Evolutionary conservation across 2,888 invertebrate species (phyloP).

Genomic region (Gastrophysa polygoni): DNA sequence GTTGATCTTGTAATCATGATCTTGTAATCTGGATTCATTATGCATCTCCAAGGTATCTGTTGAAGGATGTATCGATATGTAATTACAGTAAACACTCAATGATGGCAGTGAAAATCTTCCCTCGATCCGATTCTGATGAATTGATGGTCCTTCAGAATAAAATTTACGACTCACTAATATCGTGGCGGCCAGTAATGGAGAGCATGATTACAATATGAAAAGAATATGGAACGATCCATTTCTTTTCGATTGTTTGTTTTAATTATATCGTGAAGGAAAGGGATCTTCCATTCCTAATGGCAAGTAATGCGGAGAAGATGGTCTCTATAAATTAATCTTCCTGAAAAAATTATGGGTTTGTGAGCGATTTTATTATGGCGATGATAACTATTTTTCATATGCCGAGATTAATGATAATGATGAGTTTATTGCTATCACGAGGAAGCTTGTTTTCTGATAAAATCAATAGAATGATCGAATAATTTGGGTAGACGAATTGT

Average conservation of each 20-base stretch:
- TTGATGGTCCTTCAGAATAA: conserved; percentile 23
- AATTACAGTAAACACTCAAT: too few relatives aligned
- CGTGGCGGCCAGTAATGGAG: conserved; percentile 40
- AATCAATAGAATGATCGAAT: too few relatives aligned
- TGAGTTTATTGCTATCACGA: background rate
- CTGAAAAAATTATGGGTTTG: background rate
- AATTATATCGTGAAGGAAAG: conserved; percentile 48
- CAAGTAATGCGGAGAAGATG: conserved; percentile 28
- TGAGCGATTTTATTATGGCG: background rate
- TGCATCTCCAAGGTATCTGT: too few relatives aligned
- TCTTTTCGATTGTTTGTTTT: conserved; percentile 40
- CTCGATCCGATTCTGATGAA: too few relatives aligned
- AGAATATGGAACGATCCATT: conserved; percentile 46
- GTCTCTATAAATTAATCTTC: conserved; percentile 30
- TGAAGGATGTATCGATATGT: too few relatives aligned
- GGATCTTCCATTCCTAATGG: conserved; percentile 42
- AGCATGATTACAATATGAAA: conserved; percentile 54
- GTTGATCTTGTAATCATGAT: too few relatives aligned
- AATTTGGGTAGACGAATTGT: too few relatives aligned
- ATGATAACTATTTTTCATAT: background rate
- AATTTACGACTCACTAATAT: conserved; percentile 31
- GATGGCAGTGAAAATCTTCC: too few relatives aligned
- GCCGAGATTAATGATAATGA: background rate
- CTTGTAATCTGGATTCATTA: too few relatives aligned
- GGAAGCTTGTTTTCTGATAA: background rate